A percentile compares a stretch with the other conserved stretches of the same genome.
These are phyloP conservation scores for Chloroclysta siterata DNA, from an alignment of 2,888 invertebrate species.

Conservation along the genomic window DNA sequence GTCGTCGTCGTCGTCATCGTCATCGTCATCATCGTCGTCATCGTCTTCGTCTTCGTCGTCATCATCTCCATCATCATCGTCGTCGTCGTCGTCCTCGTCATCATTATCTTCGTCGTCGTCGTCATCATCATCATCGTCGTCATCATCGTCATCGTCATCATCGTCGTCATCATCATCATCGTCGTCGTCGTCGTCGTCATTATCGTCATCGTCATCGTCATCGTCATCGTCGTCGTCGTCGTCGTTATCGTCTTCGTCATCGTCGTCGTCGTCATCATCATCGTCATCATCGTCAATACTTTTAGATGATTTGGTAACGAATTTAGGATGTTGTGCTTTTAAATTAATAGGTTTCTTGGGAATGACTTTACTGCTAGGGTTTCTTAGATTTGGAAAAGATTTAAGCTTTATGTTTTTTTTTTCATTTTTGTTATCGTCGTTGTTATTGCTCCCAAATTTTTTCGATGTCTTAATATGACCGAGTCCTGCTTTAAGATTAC, in stretches of 20 bases:
- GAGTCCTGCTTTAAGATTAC: conserved; percentile 53
- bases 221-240: conserved; percentile 55
- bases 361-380: conserved; percentile 10
- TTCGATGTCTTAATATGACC: conserved; percentile 44
- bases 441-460: conserved; percentile 38
- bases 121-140: conserved; percentile 72
- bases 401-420: conserved; percentile 31
- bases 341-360: conserved; percentile 5
- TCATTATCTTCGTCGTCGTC: conserved; percentile 66
- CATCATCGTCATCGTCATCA: conserved; percentile 60
- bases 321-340: conserved; percentile 24
- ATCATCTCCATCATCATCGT: conserved; percentile 62
- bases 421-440: conserved; percentile 68
- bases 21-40: conserved; percentile 64
- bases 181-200: conserved; percentile 77
- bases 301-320: conserved; percentile 12
- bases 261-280: conserved; percentile 67
- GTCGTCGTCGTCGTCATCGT: conserved; percentile 71
- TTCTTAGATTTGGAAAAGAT: conserved; percentile 14
- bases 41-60: conserved; percentile 66
- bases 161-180: conserved; percentile 71
- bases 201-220: conserved; percentile 66
- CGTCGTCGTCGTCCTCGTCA: conserved; percentile 69
- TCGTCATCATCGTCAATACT: conserved; percentile 52
- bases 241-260: conserved; percentile 62